phyloP scores from a whole-genome alignment of 2,888 invertebrate species.

The Tanytarsus gracilentus region DNA sequence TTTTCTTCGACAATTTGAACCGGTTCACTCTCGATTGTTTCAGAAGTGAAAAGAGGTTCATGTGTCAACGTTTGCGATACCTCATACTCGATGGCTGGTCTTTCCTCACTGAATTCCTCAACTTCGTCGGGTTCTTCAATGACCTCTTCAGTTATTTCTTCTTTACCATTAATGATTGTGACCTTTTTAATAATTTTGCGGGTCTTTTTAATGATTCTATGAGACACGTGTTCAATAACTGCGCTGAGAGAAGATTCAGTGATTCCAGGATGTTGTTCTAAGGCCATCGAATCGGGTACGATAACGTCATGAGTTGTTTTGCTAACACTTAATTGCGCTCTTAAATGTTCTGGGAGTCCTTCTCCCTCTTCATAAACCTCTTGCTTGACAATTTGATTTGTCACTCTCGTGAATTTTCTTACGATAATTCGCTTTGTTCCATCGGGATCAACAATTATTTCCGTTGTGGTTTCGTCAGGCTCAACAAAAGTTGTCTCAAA shows the following conservation, averaged over 20 bases:
- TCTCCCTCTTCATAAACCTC: conserved; percentile 37
- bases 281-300: neutral
- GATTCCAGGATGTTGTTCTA: conserved; percentile 37
- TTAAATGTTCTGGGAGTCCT: neutral
- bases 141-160: conserved; percentile 72
- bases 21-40: conserved; percentile 15
- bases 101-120: conserved; percentile 61
- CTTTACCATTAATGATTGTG: conserved; percentile 73
- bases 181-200: conserved; percentile 66
- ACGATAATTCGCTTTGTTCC: conserved; percentile 73
- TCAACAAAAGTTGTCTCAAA: conserved; percentile 75
- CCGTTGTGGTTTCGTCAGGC: conserved; percentile 73
- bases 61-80: conserved; percentile 45
- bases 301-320: conserved; percentile 21
- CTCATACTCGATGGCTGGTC: conserved; percentile 61
- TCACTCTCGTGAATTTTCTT: conserved; percentile 59
- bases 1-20: conserved; percentile 35
- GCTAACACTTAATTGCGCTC: neutral
- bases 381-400: conserved; percentile 56
- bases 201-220: conserved; percentile 64
- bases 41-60: conserved; percentile 36
- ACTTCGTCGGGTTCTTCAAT: conserved; percentile 76
- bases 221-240: conserved; percentile 72
- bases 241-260: conserved; percentile 58
- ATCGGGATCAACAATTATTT: conserved; percentile 70